Conservation (phyloP, 2,797 vertebrate species). For the Trichosurus vulpecula region DNA sequence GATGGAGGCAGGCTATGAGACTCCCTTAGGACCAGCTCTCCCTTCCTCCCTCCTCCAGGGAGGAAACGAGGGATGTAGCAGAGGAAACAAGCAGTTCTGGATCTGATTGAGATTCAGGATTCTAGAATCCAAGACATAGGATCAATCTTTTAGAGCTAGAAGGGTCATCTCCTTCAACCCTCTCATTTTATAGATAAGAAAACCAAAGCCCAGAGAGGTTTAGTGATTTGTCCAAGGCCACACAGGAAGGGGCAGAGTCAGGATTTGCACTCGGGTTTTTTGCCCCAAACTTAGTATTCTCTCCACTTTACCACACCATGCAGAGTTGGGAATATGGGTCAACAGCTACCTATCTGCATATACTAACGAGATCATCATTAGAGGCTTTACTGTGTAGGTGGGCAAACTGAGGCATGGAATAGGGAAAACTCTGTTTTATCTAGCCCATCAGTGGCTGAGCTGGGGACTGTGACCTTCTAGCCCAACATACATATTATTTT, state of each 20-base stretch:
- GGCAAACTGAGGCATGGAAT: not conserved
- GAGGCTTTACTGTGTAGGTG: not conserved
- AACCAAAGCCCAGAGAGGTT: not conserved
- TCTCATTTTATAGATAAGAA: slow-evolving; percentile 25
- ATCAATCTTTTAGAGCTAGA: not conserved
- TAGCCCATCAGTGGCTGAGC: not conserved
- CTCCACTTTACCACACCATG: not conserved
- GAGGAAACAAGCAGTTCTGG: slow-evolving; percentile 19
- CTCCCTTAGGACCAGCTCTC: slow-evolving; percentile 8
- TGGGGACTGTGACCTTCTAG: not conserved
- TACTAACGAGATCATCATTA: not conserved
- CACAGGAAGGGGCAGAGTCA: not conserved
- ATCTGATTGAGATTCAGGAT: not conserved
- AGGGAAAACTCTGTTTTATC: not conserved
- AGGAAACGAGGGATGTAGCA: slow-evolving; percentile 50
- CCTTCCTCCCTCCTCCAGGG: not conserved
- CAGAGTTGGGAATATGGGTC: not conserved
- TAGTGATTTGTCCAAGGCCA: not conserved
- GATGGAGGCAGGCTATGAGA: slow-evolving; percentile 37
- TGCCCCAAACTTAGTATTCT: not conserved
- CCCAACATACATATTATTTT: not conserved
- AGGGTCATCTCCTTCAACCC: not conserved
- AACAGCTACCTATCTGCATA: too few relatives aligned
- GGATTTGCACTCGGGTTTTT: not conserved
- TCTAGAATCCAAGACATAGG: not conserved